Evolutionary conservation across 2,113 vertebrate species (phyloP).

Genomic region (Megaceryle maxima): DNA sequence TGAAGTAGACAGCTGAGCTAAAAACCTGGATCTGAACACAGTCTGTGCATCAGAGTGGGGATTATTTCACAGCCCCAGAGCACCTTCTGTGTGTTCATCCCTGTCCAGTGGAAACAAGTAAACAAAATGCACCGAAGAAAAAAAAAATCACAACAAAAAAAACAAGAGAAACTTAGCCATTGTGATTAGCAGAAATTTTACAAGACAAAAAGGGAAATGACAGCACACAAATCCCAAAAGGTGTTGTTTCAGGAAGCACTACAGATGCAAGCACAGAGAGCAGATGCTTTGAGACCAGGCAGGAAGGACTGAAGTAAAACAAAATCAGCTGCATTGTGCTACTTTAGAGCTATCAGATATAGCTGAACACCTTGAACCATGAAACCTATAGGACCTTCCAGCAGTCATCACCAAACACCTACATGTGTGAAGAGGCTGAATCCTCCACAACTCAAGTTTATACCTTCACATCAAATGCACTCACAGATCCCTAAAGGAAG

Average conservation of each 20-base stretch:
- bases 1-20: background rate
- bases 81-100: background rate
- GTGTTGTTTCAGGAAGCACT: background rate
- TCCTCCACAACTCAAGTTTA: background rate
- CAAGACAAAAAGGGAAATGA: background rate
- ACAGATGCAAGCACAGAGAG: background rate
- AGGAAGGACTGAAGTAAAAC: background rate
- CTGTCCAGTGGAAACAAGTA: background rate
- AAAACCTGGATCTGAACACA: background rate
- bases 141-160: background rate
- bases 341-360: background rate
- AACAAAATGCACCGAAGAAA: background rate
- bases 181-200: background rate
- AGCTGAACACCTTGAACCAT: background rate
- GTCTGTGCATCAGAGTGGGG: background rate
- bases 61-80: background rate
- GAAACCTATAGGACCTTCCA: background rate
- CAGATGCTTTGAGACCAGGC: slow-evolving; percentile 24
- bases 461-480: background rate
- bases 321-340: background rate
- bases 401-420: background rate
- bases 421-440: background rate
- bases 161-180: background rate
- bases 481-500: background rate
- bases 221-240: slow-evolving; percentile 16